Evolutionary conservation across 1,140 invertebrate species (phyloP).

Genomic region (Onthophagus taurus): DNA sequence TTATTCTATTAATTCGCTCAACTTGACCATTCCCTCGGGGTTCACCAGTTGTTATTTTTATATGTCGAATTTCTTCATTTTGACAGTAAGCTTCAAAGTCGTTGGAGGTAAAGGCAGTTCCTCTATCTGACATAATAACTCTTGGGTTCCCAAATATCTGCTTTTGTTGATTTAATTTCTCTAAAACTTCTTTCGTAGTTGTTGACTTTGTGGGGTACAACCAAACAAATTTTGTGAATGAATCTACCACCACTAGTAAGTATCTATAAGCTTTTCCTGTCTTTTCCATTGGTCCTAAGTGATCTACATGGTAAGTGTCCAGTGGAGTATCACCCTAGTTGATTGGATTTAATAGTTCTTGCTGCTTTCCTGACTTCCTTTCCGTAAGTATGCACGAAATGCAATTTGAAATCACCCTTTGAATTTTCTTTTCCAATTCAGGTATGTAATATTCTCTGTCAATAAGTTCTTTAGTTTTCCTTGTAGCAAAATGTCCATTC

Average conservation of each 20-base stretch:
- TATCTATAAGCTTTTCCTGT: too few species aligned
- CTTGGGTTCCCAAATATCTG: slow-evolving; percentile 16
- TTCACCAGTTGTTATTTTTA: too few species aligned
- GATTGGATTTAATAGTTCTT: slow-evolving; percentile 22
- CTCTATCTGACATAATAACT: slow-evolving; percentile 19
- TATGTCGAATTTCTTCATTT: too few species aligned
- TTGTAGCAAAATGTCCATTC: slow-evolving; percentile 15
- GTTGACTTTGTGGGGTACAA: slow-evolving; percentile 17
- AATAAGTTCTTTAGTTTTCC: slow-evolving; percentile 18
- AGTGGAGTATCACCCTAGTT: slow-evolving; percentile 28
- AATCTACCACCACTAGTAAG: slow-evolving; percentile 23
- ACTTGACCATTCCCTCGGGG: too few species aligned
- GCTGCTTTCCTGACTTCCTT: not conserved
- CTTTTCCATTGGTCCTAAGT: slow-evolving; percentile 31
- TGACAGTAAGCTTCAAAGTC: slow-evolving; percentile 16
- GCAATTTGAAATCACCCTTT: slow-evolving; percentile 16
- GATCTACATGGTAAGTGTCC: slow-evolving; percentile 26
- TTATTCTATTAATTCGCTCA: too few species aligned
- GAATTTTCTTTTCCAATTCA: slow-evolving; percentile 20
- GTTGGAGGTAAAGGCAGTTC: slow-evolving; percentile 17
- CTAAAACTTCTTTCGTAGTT: slow-evolving; percentile 14
- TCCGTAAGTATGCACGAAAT: slow-evolving; percentile 25
- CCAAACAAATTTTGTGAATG: slow-evolving; percentile 24
- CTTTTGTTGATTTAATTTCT: slow-evolving; percentile 16
- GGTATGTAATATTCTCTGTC: slow-evolving; percentile 22